phyloP scores from a whole-genome alignment of 1,140 invertebrate genomes.

The Papilio polytes region DNA sequence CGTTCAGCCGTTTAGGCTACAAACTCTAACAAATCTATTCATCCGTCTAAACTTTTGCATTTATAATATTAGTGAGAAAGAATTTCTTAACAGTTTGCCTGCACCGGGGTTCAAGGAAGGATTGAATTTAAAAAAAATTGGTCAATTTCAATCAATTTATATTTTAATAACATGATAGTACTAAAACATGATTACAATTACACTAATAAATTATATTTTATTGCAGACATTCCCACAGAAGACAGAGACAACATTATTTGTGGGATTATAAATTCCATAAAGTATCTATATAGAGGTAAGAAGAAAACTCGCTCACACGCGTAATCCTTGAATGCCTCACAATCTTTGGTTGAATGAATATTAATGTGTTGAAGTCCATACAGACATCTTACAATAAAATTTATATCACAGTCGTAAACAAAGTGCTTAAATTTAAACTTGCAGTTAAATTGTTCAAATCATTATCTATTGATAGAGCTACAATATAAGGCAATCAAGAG shows the following conservation, averaged over 20 bases:
- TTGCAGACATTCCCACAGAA: neutral
- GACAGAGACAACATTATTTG: neutral
- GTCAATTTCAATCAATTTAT: neutral
- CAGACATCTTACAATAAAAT: constrained; percentile 40
- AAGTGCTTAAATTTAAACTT: constrained; percentile 37
- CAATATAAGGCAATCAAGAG: constrained; percentile 44
- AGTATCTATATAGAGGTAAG: neutral
- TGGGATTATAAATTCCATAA: neutral
- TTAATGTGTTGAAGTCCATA: neutral
- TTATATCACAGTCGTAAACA: constrained; percentile 59
- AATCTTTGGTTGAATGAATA: neutral
- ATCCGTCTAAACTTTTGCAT: too few species aligned
- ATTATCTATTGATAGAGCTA: constrained; percentile 48
- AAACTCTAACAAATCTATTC: too few species aligned
- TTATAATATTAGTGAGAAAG: too few species aligned
- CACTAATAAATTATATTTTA: neutral
- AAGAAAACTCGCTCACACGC: too few species aligned
- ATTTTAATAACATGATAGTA: constrained; percentile 9
- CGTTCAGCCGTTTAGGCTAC: too few species aligned
- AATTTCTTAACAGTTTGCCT: neutral
- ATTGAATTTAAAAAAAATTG: neutral
- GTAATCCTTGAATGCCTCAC: too few species aligned
- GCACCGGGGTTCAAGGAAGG: neutral
- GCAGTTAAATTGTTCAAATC: constrained; percentile 20
- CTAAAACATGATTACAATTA: constrained; percentile 3